Evolutionary conservation across 2,888 invertebrate genomes (phyloP).

Genomic region (Antitype chi): DNA sequence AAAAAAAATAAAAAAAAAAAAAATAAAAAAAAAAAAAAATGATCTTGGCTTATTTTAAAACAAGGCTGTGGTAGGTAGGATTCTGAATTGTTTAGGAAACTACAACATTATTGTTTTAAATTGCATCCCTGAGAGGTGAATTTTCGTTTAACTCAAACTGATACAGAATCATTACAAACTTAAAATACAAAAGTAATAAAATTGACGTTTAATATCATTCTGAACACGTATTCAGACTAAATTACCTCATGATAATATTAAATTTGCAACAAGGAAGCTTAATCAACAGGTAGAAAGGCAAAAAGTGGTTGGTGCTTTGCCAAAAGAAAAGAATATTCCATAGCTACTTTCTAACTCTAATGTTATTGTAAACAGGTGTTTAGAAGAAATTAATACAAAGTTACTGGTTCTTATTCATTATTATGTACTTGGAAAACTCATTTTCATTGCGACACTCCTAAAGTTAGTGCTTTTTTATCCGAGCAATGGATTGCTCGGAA

Average conservation of each 20-base stretch:
- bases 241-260: conserved; percentile 39
- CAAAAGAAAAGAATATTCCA: conserved; percentile 43
- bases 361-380: conserved; percentile 5
- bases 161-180: not conserved
- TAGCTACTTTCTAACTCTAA: conserved; percentile 4
- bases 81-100: not conserved
- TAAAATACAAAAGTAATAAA: conserved; percentile 2
- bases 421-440: not conserved
- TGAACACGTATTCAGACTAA: not conserved
- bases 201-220: not conserved
- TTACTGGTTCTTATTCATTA: not conserved
- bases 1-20: too few species aligned
- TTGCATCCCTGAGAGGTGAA: not conserved
- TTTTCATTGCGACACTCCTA: not conserved
- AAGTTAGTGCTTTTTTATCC: not conserved
- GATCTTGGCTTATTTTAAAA: not conserved
- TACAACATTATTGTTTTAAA: not conserved
- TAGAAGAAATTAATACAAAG: conserved; percentile 3
- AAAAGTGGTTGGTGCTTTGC: conserved; percentile 1
- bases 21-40: too few species aligned
- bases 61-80: not conserved
- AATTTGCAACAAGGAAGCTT: conserved; percentile 38
- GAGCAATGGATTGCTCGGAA: not conserved
- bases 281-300: conserved; percentile 39
- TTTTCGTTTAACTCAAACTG: not conserved